Evolutionary conservation across 92 coral and sea anemone species (phyloP), one percentile per base, ranked within the genome.

Genomic region (Phenganax stokvisi): DNA sequence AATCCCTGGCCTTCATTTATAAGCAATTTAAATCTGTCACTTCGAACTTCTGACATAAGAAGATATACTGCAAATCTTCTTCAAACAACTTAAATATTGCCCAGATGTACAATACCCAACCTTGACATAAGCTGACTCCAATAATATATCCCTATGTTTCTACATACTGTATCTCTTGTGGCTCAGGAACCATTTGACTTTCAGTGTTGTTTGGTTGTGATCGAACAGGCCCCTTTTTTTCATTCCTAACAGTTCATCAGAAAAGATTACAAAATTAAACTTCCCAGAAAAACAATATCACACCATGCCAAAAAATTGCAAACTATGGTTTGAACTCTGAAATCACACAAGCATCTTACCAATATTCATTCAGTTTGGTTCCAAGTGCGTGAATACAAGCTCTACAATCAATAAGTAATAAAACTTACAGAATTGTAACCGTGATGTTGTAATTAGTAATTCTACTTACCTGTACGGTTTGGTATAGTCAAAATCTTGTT

Each of bases 401-500:
- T 73, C 97, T 93, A 80, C 44, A 57, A 77, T 29, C 51, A 72
- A 12, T 54, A 16, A 53, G 73, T 56, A 16, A 52, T 62, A 12
- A 47, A 56, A 76, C 6, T 25, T 20, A 17, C 11, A 17, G 10
- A 6, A 16, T 3, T 16, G 37, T 12, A 58, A 58, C 16, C 31
- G 15, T 58, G 56, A 3, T 10, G 2, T 71, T 4, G 51, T 16
- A 10, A 12, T 15, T 51, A 9, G 54, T 16, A 11, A 2, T 10
- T 30, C 8, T 30, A 15, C 47, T 56, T 86, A 94, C 98, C 98
- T 91, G 97, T 86, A 94, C 12, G 91, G 85, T 78, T 90, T 91
- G 47, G 98, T 94, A 72, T 94, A 94, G 81, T 94, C 98, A 88
- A 94, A 94, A 72, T 94, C 98, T 75, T 94, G 98, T 84, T 94